Base-by-base conservation (phyloP, 2,113 vertebrate genomes). In the Australoheros scitulus region DNA sequence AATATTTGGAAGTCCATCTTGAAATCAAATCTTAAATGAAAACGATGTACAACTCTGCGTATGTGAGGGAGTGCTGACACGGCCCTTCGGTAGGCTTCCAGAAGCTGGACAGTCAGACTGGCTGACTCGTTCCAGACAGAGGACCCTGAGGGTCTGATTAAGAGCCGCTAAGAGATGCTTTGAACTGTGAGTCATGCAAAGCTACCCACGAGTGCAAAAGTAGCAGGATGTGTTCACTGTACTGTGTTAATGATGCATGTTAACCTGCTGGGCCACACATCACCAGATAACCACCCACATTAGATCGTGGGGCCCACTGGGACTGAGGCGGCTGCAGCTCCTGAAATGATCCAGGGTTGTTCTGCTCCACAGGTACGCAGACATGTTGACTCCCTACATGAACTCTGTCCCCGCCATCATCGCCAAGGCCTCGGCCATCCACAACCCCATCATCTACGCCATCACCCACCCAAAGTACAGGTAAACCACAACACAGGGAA, bases 391-490 rank as follows among this genome's bases (percentile, higher is more conserved):
- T 2, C 98, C 98, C 2, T 97, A 97, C 91, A 96, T 96, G 97
- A 98, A 96, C 90, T 97, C 98, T 0, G 94, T 99, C 72, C 98
- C 98, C 14, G 98, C 98, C 24, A 95, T 99, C 92, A 99, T 98
- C 50, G 98, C 98, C 93, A 99, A 99, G 90, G 97, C 98, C 76
- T 99, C 98, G 11, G 97, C 98, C 87, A 98, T 99, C 88, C 97
- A 99, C 94, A 99, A 99, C 93, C 98, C 98, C 88, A 98, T 99
- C 84, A 97, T 99, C 93, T 99, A 99, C 1, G 98, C 98, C 93
- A 98, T 99, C 93, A 97, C 96, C 20, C 98, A 99, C 86, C 98
- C 98, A 7, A 99, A 99, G 88, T 99, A 99, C 96, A 98, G 98
- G 98, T 98, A 91, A 61, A 14, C 55, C 15, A 7, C 47, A 11